phyloP scores from a whole-genome alignment of 2,888 invertebrate species.

The Cheilosia pagana region DNA sequence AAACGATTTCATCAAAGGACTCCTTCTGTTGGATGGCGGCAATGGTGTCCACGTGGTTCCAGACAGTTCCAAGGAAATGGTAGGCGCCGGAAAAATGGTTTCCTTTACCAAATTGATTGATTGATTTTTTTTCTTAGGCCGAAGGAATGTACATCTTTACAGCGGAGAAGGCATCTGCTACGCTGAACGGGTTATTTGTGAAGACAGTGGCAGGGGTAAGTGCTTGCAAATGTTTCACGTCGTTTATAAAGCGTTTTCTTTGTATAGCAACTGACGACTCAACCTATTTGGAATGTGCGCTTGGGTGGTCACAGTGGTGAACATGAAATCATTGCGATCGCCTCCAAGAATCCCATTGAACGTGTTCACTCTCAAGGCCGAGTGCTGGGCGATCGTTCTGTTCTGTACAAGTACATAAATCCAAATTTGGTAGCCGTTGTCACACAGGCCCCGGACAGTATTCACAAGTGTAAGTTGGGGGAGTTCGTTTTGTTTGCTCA shows the following conservation, averaged over 20 bases:
- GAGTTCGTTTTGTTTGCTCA: not conserved
- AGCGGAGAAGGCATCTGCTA: conserved; percentile 85
- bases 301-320: conserved; percentile 86
- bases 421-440: conserved; percentile 96
- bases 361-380: conserved; percentile 97
- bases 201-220: conserved; percentile 79
- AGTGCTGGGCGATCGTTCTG: conserved; percentile 96
- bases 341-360: conserved; percentile 88
- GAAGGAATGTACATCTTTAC: conserved; percentile 87
- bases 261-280: conserved; percentile 86
- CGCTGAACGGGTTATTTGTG: conserved; percentile 86
- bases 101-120: not conserved
- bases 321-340: conserved; percentile 87
- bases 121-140: conserved; percentile 77
- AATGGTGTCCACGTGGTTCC: conserved; percentile 89
- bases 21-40: conserved; percentile 89
- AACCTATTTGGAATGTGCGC: conserved; percentile 89
- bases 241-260: conserved; percentile 19
- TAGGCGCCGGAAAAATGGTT: conserved; percentile 57
- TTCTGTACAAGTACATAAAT: conserved; percentile 99
- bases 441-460: conserved; percentile 89
- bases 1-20: conserved; percentile 90
- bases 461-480: conserved; percentile 88
- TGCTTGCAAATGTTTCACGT: not conserved
- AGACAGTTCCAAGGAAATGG: conserved; percentile 83